Evolutionary conservation across 2,797 vertebrate genomes (phyloP), one percentile per base, ranked within the genome.

Genomic region (Poeciliopsis infans): DNA sequence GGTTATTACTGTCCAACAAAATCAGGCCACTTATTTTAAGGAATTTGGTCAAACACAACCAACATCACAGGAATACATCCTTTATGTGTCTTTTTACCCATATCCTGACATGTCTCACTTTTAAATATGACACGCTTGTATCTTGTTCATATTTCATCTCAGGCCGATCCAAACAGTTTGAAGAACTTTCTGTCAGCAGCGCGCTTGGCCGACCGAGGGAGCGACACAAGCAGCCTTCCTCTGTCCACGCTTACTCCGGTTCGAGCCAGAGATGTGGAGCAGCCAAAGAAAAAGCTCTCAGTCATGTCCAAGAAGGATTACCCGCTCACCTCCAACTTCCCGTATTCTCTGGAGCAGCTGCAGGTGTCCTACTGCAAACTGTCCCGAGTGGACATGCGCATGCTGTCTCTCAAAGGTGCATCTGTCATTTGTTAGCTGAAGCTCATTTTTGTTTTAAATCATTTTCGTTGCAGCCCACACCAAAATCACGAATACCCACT

Each of bases 291-390:
- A 80, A 99, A 97, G 88, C 96, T 99, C 93, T 90, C 95, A 51
- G 97, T 99, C 28, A 92, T 96, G 12, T 98, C 97, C 28, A 97
- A 96, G 91, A 98, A 96, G 85, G 97, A 99, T 84, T 99, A 99
- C 78, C 98, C 98, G 1, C 93, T 99, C 80, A 97, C 96, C 46
- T 97, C 95, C 77, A 97, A 78, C 94, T 99, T 99, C 80, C 98
- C 98, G 0, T 96, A 95, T 87, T 97, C 97, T 33, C 94, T 99
- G 80, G 97, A 99, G 87, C 96, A 97, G 72, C 97, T 99, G 84
- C 97, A 99, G 86, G 94, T 97, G 83, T 99, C 98, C 0, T 98
- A 97, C 89, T 99, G 98, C 93, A 97, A 96, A 45, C 96, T 99
- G 31, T 95, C 97, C 2, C 95, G 96, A 0, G 83, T 99, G 20